Conservation (phyloP, 2,797 vertebrate species). For the Odontamblyopus lacepedii region DNA sequence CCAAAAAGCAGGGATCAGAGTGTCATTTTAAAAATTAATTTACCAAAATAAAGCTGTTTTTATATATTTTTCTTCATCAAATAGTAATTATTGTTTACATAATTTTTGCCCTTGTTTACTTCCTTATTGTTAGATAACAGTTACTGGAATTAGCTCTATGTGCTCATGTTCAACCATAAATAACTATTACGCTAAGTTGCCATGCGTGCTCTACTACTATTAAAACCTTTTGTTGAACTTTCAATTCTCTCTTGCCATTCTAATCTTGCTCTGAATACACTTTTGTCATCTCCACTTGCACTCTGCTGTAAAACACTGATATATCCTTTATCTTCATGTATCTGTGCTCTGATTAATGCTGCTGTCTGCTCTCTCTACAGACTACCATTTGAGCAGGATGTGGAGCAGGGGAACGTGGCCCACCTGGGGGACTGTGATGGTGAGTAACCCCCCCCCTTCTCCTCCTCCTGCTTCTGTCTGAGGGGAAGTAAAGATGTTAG, state of each 20-base stretch:
- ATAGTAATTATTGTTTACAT: no score
- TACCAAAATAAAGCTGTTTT: no score
- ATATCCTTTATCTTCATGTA: constrained; percentile 52
- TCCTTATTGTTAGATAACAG: no score
- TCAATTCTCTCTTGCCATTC: not conserved
- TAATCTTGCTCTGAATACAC: constrained; percentile 1
- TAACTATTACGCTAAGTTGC: no score
- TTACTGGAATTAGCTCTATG: no score
- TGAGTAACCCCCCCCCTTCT: constrained; percentile 65
- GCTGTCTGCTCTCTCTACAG: constrained; percentile 72
- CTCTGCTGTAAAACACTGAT: constrained; percentile 44
- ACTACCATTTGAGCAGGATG: constrained; percentile 90
- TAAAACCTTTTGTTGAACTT: not conserved
- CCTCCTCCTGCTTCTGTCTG: constrained; percentile 10
- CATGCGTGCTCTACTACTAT: not conserved
- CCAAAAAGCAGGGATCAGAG: no score
- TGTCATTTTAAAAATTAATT: no score
- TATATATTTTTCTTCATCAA: no score
- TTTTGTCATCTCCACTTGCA: constrained; percentile 20
- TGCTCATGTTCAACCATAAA: no score
- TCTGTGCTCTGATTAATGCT: constrained; percentile 69
- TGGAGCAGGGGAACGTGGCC: constrained; percentile 85
- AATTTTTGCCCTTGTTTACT: no score
- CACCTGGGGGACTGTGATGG: constrained; percentile 94
- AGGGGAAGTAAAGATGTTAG: constrained; percentile 33